Percentiles rank a stretch among this genome's conserved stretches.
Conservation (phyloP, 2,113 vertebrate species). For the Myotis davidii region DNA sequence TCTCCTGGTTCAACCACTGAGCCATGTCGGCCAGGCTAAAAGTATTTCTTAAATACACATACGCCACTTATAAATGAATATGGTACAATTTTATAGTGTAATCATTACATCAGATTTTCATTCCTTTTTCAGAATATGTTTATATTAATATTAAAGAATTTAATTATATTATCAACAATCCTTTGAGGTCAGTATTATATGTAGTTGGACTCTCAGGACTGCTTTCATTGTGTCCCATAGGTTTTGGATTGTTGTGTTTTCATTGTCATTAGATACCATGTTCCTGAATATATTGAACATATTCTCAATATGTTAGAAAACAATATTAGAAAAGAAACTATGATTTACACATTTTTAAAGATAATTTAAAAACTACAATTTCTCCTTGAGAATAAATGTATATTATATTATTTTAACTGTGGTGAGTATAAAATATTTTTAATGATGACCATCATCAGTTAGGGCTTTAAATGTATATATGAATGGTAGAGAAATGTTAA, state of each 20-base stretch:
- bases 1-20: too few species aligned
- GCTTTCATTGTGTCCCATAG: too few species aligned
- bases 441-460: background rate
- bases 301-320: too few species aligned
- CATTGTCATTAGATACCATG: too few species aligned
- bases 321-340: too few species aligned
- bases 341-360: background rate
- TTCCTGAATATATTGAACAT: too few species aligned
- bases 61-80: background rate
- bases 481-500: background rate
- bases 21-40: background rate
- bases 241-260: too few species aligned
- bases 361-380: background rate
- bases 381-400: background rate
- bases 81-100: background rate
- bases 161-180: background rate
- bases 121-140: constrained; percentile 8
- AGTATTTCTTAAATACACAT: constrained; percentile 38
- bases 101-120: background rate
- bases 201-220: too few species aligned
- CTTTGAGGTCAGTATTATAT: background rate
- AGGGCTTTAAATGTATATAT: background rate
- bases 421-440: background rate
- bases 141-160: constrained; percentile 1
- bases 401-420: background rate